Evolutionary conservation across 2,797 vertebrate species (phyloP).

Genomic region (Oreortyx pictus): DNA sequence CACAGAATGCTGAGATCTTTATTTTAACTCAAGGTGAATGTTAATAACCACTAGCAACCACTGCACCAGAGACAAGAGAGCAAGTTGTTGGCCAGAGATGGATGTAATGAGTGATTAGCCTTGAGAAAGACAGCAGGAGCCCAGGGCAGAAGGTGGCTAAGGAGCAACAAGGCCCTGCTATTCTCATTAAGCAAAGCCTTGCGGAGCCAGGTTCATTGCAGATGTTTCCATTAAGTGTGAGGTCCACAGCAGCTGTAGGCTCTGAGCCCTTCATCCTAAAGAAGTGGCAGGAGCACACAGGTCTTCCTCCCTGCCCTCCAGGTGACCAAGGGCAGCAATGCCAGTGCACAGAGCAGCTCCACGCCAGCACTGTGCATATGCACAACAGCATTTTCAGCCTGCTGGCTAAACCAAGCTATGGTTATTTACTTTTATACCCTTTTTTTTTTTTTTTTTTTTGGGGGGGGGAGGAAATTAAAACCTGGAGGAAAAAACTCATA

Average conservation of each 20-base stretch:
- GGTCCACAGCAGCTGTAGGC: not conserved
- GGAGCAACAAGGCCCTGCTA: not conserved
- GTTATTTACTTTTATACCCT: not conserved
- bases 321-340: accelerated
- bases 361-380: not conserved
- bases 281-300: not conserved
- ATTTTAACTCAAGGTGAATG: not conserved
- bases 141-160: not conserved
- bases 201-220: not conserved
- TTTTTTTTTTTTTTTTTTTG: no score
- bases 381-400: not conserved
- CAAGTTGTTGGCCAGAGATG: not conserved
- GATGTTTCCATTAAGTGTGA: not conserved
- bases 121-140: not conserved
- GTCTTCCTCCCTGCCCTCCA: not conserved
- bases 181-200: not conserved
- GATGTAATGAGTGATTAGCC: not conserved
- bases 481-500: not conserved
- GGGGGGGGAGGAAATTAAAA: not conserved
- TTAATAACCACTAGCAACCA: not conserved
- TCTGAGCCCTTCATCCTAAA: not conserved
- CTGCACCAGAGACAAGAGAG: not conserved
- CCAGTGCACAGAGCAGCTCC: not conserved
- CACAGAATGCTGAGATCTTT: not conserved
- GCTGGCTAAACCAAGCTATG: not conserved